phyloP scores from a whole-genome alignment of 2,888 invertebrate species.

The Ommatoiulus sabulosus region DNA sequence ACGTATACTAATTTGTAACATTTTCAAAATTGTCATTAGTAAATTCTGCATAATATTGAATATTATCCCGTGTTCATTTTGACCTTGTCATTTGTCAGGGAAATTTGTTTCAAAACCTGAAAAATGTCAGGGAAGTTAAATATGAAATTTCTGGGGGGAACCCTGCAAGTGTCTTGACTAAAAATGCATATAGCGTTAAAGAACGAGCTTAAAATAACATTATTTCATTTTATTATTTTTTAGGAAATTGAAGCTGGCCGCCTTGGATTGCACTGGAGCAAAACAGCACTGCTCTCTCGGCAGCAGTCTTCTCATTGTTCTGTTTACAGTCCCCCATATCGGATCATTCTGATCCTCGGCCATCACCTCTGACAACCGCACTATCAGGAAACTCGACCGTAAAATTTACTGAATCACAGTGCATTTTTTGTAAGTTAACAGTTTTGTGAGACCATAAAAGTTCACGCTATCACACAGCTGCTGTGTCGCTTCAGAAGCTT shows the following conservation, averaged over 20 bases:
- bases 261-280: background rate
- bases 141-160: background rate
- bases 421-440: background rate
- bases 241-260: background rate
- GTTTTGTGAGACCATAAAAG: too few species aligned
- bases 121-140: background rate
- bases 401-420: background rate
- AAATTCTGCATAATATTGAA: too few species aligned
- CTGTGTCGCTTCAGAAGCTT: slow-evolving; percentile 49
- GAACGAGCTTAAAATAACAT: background rate
- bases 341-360: background rate
- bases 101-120: too few species aligned
- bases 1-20: too few species aligned
- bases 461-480: slow-evolving; percentile 49
- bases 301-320: background rate
- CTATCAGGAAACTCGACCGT: background rate
- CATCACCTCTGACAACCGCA: background rate
- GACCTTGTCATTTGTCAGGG: too few species aligned
- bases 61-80: too few species aligned
- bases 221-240: background rate
- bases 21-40: too few species aligned
- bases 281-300: too few species aligned
- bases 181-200: background rate
- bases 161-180: too few species aligned
- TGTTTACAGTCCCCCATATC: background rate